Evolutionary conservation across 2,888 invertebrate genomes (phyloP).

Genomic region (Villa cingulata): DNA sequence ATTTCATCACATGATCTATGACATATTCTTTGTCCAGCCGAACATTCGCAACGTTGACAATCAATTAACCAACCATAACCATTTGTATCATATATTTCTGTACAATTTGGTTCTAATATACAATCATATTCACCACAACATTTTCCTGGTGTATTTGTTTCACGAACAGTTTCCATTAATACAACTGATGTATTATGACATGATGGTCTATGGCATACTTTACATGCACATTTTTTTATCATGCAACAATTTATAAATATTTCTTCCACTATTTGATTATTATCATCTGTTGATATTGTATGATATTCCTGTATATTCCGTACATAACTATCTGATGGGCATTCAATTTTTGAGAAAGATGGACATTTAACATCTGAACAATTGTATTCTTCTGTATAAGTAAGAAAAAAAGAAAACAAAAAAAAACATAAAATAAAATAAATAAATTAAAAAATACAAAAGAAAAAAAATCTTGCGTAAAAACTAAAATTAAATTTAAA

Average conservation of each 20-base stretch:
- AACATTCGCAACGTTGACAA: conserved; percentile 29
- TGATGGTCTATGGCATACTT: conserved; percentile 28
- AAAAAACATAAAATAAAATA: not conserved
- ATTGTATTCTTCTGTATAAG: conserved; percentile 23
- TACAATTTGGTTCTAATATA: conserved; percentile 33
- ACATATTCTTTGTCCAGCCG: conserved; percentile 25
- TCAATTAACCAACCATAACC: conserved; percentile 25
- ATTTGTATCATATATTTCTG: conserved; percentile 21
- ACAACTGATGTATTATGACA: conserved; percentile 24
- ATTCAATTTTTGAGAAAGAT: conserved; percentile 24
- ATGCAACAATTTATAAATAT: conserved; percentile 27
- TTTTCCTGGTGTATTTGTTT: conserved; percentile 30
- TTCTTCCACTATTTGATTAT: conserved; percentile 19
- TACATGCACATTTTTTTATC: conserved; percentile 28
- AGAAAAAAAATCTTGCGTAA: not conserved
- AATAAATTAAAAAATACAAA: not conserved
- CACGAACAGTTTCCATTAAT: conserved; percentile 24
- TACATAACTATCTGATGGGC: conserved; percentile 28
- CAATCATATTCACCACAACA: conserved; percentile 41
- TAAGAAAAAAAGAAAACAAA: conserved; percentile 4
- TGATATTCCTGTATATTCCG: conserved; percentile 20
- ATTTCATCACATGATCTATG: conserved; percentile 29
- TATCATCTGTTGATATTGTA: conserved; percentile 8
- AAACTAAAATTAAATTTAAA: not conserved
- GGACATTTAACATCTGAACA: conserved; percentile 30